Evolutionary conservation across 2,888 invertebrate species (phyloP), one percentile per base, ranked within the genome.

Genomic region (Gisinianus flammeolus): DNA sequence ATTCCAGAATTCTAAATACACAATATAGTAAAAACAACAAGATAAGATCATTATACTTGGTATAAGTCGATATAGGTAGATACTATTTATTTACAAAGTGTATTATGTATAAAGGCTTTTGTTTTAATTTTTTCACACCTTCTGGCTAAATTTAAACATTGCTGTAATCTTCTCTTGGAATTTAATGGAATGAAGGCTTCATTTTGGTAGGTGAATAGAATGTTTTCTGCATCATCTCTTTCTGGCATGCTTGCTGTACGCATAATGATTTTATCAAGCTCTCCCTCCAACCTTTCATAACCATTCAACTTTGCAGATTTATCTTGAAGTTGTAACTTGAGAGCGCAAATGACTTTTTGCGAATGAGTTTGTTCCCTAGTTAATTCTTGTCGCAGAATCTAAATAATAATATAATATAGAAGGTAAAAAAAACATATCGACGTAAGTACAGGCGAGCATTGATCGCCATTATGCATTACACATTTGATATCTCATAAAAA

Each of bases 151-250:
- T 69, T 69, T 44, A 69, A 24, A 24, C 30, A 69, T 5, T 69
- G 44, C 12, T 35, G 22, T 24, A 69, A 52, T 24, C 69, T 31
- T 12, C 35, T 31, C 44, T 69, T 69, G 24, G 69, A 69, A 26
- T 69, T 69, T 24, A 69, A 44, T n/a, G 69, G 35, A 44, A 69
- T 69, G 44, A 69, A 69, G n/a, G 69, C 52, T 33, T 69, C 69
- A 16, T 35, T 69, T 22, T 52, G 44, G 22, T 69, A 69, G 2
- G 44, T 44, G 19, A 16, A 31, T 22, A 69, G 22, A 24, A 69
- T 26, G 2, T 69, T 69, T 69, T 69, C 52, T 5, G 69, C 69
- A 44, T 69, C 69, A 69, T 69, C 69, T 44, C 12, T 1, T 44
- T 33, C 16, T 30, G 31, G 12, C 4, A 69, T 24, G 5, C 6